Conservation (phyloP, 2,797 vertebrate species). For the Neosalanx taihuensis region DNA sequence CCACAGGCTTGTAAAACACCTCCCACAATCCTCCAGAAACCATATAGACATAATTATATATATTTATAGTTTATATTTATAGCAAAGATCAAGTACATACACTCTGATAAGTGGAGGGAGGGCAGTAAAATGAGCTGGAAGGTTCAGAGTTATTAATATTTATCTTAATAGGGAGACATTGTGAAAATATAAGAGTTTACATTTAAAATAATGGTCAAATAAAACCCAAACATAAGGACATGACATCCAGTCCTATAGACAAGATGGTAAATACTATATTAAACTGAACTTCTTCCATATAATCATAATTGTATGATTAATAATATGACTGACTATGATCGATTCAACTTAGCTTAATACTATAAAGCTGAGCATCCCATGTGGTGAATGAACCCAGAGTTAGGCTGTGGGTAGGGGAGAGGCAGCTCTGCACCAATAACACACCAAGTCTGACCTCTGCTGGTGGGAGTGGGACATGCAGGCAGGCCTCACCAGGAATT, state of each 20-base stretch:
- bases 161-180: not conserved
- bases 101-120: constrained; percentile 3
- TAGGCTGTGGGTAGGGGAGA: no score
- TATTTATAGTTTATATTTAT: no score
- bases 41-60: constrained; percentile 47
- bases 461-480: not conserved
- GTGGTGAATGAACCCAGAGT: no score
- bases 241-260: no score
- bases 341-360: no score
- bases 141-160: not conserved
- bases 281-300: no score
- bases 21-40: constrained; percentile 46
- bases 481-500: not conserved
- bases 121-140: not conserved
- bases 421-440: not conserved
- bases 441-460: not conserved
- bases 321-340: no score
- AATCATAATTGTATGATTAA: no score
- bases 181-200: not conserved
- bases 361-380: no score
- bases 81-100: constrained; percentile 24
- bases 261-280: no score
- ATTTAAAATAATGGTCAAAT: no score
- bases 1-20: constrained; percentile 46
- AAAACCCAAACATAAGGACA: no score